These are phyloP conservation scores for Rhincodon typus DNA, from an alignment of 2,797 vertebrate genomes.

Conservation along the genomic window DNA sequence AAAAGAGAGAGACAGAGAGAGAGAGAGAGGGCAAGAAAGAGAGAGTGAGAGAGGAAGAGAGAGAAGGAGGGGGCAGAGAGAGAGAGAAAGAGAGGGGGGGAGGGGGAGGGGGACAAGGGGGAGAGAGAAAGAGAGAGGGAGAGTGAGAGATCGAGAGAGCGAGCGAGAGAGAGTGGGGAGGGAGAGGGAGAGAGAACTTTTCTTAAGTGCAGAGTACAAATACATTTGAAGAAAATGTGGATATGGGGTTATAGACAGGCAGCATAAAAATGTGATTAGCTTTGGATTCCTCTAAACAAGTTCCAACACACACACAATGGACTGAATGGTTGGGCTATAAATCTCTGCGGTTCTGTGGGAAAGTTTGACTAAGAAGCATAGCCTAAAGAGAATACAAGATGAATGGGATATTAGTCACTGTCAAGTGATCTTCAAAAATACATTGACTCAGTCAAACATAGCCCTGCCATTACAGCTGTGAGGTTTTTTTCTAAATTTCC, in stretches of 20 bases:
- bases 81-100: too few species aligned
- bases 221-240: neutral
- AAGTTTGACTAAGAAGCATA: neutral
- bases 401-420: neutral
- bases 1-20: too few species aligned
- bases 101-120: too few species aligned
- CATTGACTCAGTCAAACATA: neutral
- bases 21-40: too few species aligned
- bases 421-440: neutral
- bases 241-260: neutral
- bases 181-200: too few species aligned
- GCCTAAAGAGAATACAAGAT: neutral
- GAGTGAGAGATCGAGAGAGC: too few species aligned
- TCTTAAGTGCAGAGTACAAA: neutral
- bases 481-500: neutral
- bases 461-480: neutral
- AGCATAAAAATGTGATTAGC: neutral
- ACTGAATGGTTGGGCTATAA: neutral
- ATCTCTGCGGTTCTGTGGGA: neutral
- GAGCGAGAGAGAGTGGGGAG: too few species aligned
- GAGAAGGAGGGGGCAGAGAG: too few species aligned
- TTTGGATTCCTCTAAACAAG: neutral
- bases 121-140: too few species aligned
- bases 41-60: too few species aligned
- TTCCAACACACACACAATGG: neutral